Evolutionary conservation across 2,888 invertebrate species (phyloP).

Genomic region (Pocota personata): DNA sequence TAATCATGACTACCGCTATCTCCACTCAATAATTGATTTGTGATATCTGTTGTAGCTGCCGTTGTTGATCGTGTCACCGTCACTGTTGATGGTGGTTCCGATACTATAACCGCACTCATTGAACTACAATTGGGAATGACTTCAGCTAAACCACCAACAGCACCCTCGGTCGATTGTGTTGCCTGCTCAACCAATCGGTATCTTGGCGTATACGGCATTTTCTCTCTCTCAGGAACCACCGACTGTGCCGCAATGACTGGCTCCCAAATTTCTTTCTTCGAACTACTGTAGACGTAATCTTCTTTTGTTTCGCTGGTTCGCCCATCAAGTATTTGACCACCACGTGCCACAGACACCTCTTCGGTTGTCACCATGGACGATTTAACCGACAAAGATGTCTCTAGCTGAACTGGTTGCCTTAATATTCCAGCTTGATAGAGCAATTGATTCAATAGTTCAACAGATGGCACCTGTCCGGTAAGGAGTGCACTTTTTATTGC

Average conservation of each 20-base stretch:
- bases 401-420: conserved; percentile 87
- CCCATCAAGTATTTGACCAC: conserved; percentile 88
- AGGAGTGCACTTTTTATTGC: conserved; percentile 88
- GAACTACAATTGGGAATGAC: conserved; percentile 61
- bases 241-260: conserved; percentile 79
- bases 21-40: not conserved
- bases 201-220: conserved; percentile 47
- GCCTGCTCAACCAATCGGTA: conserved; percentile 28
- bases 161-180: conserved; percentile 35
- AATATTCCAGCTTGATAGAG: conserved; percentile 87
- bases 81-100: not conserved
- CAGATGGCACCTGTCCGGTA: conserved; percentile 88
- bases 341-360: conserved; percentile 87
- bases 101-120: not conserved
- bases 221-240: not conserved
- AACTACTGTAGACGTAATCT: conserved; percentile 87
- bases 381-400: conserved; percentile 88
- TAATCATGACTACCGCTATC: conserved; percentile 7
- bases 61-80: not conserved
- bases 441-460: conserved; percentile 88
- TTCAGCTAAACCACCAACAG: conserved; percentile 31
- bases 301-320: conserved; percentile 88
- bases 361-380: conserved; percentile 88
- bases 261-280: conserved; percentile 87
- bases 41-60: not conserved